Evolutionary conservation across 64 coral and sea anemone genomes (phyloP).

Genomic region (Montipora efflorescens): DNA sequence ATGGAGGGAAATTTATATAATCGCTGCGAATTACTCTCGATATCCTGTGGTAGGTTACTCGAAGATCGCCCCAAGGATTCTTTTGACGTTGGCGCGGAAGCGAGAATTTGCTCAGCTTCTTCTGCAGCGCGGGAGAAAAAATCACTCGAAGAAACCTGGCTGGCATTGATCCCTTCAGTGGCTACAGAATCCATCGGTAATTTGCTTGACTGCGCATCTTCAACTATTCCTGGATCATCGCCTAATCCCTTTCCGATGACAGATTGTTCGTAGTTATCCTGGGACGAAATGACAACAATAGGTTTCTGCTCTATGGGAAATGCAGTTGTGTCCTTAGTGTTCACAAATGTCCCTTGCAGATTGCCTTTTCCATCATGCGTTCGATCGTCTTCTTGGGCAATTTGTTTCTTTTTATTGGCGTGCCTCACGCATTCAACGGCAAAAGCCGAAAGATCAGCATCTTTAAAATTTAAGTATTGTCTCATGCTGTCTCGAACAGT

Average conservation of each 20-base stretch:
- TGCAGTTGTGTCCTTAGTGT: not conserved
- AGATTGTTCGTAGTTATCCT: slow-evolving; percentile 4
- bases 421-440: slow-evolving; percentile 34
- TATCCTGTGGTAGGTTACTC: not conserved
- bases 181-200: not conserved
- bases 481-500: slow-evolving; percentile 42
- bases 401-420: slow-evolving; percentile 47
- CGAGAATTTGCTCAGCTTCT: slow-evolving; percentile 23
- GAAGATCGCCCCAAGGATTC: not conserved
- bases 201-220: not conserved
- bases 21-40: not conserved
- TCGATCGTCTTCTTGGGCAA: not conserved
- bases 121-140: slow-evolving; percentile 25
- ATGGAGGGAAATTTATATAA: slow-evolving; percentile 42
- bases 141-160: not conserved
- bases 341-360: not conserved
- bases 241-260: not conserved
- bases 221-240: not conserved
- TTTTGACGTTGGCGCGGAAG: not conserved
- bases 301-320: not conserved
- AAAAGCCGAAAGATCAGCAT: slow-evolving; percentile 49
- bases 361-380: not conserved
- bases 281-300: not conserved
- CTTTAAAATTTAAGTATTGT: slow-evolving; percentile 43
- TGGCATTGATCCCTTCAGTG: not conserved